phyloP scores from a whole-genome alignment of 2,888 invertebrate genomes.

The Autographa gamma region DNA sequence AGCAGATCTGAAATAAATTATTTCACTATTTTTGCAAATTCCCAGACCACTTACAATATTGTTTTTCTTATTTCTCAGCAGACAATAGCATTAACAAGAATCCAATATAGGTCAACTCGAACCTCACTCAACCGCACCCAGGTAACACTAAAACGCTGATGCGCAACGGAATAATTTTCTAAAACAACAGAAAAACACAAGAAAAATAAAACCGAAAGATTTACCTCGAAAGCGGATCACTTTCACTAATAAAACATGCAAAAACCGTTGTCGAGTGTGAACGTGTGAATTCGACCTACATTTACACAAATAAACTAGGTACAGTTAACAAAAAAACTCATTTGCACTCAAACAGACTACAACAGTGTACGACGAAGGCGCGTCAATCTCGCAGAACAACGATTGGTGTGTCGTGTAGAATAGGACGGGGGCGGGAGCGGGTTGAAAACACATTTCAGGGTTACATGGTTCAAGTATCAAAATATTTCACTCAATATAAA shows the following conservation, averaged over 20 bases:
- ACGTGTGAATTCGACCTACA: constrained; percentile 52
- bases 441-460: background rate
- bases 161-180: constrained; percentile 1
- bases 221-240: constrained; percentile 31
- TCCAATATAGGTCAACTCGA: constrained; percentile 1
- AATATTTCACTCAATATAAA: no score
- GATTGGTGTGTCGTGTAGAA: constrained; percentile 69
- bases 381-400: constrained; percentile 80
- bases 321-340: constrained; percentile 77
- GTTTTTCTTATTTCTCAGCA: background rate
- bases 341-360: constrained; percentile 80
- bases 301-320: constrained; percentile 50
- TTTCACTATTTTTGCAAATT: no score
- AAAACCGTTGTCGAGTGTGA: constrained; percentile 37
- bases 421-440: constrained; percentile 54
- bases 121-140: background rate
- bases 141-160: constrained; percentile 3
- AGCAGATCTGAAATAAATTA: no score
- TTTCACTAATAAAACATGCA: constrained; percentile 45
- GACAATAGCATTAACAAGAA: constrained; percentile 2
- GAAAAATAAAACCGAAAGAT: constrained; percentile 9
- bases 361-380: constrained; percentile 67
- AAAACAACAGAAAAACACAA: background rate
- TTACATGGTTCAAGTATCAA: background rate
- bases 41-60: background rate